phyloP scores from a whole-genome alignment of 1,140 invertebrate species.

The Campoletis sonorensis region DNA sequence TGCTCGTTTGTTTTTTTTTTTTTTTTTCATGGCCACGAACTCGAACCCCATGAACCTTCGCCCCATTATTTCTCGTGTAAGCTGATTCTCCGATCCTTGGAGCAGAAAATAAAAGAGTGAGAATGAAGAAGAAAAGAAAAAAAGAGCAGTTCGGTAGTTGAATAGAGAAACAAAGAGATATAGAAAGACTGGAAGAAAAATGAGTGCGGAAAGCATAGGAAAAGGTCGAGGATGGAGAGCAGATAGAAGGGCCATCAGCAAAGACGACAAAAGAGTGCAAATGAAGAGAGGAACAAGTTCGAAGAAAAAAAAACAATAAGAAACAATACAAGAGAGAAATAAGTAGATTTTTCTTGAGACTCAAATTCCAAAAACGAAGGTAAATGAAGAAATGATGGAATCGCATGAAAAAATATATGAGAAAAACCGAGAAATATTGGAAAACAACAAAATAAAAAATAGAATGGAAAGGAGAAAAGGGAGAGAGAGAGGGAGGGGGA shows the following conservation, averaged over 20 bases:
- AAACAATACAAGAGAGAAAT: too few species aligned
- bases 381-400: neutral
- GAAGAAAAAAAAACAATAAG: too few species aligned
- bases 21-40: neutral
- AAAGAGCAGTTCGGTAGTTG: too few species aligned
- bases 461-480: neutral
- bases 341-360: too few species aligned
- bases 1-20: neutral
- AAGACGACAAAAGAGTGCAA: too few species aligned
- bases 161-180: too few species aligned
- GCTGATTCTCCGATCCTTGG: neutral
- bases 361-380: too few species aligned
- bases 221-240: too few species aligned
- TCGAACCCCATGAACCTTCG: neutral
- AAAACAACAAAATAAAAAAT: slow-evolving; percentile 20
- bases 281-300: too few species aligned
- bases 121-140: neutral
- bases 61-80: slow-evolving; percentile 28
- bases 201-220: too few species aligned
- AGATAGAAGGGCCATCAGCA: too few species aligned
- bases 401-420: slow-evolving; percentile 43
- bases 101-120: slow-evolving; percentile 1
- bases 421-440: slow-evolving; percentile 7
- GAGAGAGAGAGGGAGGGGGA: neutral
- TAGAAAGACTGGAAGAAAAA: too few species aligned